Conservation (phyloP, 53 echinoderm and acorn worm genomes). For the Temnopleurus reevesii region DNA sequence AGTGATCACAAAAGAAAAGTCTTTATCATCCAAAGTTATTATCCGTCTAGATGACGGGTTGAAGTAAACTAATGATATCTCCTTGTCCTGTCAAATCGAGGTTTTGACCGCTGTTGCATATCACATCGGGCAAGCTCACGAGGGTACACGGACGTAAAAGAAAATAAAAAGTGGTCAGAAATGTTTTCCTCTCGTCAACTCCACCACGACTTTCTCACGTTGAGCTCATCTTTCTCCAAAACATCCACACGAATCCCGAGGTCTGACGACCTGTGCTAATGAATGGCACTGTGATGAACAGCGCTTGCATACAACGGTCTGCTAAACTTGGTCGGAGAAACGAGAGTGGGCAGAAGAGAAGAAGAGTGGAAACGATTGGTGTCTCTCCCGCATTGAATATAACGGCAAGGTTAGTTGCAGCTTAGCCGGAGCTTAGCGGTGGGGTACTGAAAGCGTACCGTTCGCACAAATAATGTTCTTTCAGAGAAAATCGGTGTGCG, state of each 20-base stretch:
- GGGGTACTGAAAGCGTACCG: slow-evolving; percentile 36
- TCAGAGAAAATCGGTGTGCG: not conserved
- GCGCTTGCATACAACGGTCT: slow-evolving; percentile 10
- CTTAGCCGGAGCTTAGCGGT: slow-evolving; percentile 61
- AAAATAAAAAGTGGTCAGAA: slow-evolving; percentile 15
- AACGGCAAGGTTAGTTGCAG: slow-evolving; percentile 57
- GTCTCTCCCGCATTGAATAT: slow-evolving; percentile 54
- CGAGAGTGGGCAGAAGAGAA: not conserved
- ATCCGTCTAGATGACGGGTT: not conserved
- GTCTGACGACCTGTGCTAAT: slow-evolving; percentile 41
- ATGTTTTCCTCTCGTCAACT: not conserved
- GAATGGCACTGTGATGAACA: slow-evolving; percentile 1
- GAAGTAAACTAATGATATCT: slow-evolving; percentile 9
- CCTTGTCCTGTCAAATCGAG: slow-evolving; percentile 37
- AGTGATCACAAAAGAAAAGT: slow-evolving; percentile 46
- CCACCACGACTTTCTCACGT: not conserved
- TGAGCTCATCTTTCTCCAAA: not conserved
- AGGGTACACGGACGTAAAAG: not conserved
- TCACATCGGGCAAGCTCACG: slow-evolving; percentile 27
- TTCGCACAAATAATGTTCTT: slow-evolving; percentile 31
- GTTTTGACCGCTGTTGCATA: slow-evolving; percentile 44
- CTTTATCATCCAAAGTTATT: slow-evolving; percentile 1
- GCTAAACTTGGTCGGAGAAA: slow-evolving; percentile 18
- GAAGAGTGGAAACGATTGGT: slow-evolving; percentile 22
- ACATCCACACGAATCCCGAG: slow-evolving; percentile 34